These are phyloP conservation scores for Pecten maximus DNA, from an alignment of 2,888 invertebrate genomes.

Conservation along the genomic window DNA sequence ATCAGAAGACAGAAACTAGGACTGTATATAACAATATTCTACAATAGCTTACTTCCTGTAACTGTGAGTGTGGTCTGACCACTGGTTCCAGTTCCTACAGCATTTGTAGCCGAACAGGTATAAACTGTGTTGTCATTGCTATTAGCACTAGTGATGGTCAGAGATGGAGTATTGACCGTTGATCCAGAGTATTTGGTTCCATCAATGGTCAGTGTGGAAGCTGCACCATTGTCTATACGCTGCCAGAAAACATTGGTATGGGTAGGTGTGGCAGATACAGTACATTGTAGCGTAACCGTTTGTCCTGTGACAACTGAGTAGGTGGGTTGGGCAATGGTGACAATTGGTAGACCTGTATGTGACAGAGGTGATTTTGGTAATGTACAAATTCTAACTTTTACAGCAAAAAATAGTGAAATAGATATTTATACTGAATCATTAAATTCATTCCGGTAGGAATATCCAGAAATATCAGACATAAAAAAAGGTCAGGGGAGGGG, in stretches of 20 bases:
- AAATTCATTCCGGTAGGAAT: too few relatives aligned
- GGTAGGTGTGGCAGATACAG: slow-evolving; percentile 40
- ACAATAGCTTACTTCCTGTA: background rate
- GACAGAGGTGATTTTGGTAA: too few relatives aligned
- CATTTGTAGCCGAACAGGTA: background rate
- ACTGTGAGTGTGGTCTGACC: background rate
- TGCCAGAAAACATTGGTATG: slow-evolving; percentile 45
- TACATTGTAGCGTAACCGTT: slow-evolving; percentile 37
- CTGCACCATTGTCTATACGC: background rate
- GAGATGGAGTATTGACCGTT: background rate
- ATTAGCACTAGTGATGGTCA: background rate
- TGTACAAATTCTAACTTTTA: too few relatives aligned
- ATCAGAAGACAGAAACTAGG: too few relatives aligned
- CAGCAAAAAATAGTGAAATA: too few relatives aligned
- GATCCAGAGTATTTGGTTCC: slow-evolving; percentile 12
- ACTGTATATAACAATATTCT: too few relatives aligned
- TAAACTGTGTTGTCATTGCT: background rate
- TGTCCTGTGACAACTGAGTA: too few relatives aligned
- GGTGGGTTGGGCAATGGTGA: background rate
- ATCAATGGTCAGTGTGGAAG: background rate
- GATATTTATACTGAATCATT: too few relatives aligned
- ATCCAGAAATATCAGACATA: too few relatives aligned
- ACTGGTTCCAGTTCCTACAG: background rate
- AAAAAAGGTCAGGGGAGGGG: too few relatives aligned
- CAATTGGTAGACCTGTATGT: background rate